A percentile compares a stretch with the other conserved stretches of the same genome.
Evolutionary conservation across 2,113 vertebrate genomes (phyloP).

Genomic region (Porphyrio hochstetteri): DNA sequence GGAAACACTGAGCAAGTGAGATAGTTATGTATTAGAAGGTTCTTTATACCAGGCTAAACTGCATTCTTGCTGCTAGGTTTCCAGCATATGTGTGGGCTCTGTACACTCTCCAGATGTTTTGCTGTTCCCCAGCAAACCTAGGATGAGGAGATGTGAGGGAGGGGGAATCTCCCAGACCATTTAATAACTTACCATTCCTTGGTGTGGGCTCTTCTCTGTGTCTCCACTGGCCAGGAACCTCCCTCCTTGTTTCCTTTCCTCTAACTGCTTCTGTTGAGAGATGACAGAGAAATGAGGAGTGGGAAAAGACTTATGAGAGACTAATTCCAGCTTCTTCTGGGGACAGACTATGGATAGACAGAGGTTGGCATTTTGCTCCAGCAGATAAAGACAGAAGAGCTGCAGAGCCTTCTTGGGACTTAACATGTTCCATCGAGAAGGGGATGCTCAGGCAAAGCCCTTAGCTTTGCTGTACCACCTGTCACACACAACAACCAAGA

Average conservation of each 20-base stretch:
- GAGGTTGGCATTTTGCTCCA: neutral
- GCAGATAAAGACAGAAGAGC: neutral
- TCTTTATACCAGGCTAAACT: neutral
- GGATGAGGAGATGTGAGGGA: neutral
- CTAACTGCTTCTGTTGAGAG: constrained; percentile 19
- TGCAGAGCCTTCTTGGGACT: neutral
- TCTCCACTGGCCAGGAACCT: neutral
- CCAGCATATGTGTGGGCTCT: neutral
- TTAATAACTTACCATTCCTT: constrained; percentile 62
- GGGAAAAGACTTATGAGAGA: neutral
- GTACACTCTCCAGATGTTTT: neutral
- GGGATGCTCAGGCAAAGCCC: neutral
- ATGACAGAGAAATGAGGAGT: neutral
- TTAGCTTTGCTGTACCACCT: neutral
- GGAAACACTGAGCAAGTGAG: neutral
- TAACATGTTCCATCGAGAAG: fast-evolving
- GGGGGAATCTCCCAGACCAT: neutral
- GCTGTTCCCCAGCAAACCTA: neutral
- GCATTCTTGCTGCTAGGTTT: neutral
- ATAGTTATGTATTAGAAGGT: neutral
- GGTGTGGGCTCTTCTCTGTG: neutral
- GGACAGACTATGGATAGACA: neutral
- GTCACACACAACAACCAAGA: neutral
- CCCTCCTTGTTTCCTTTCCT: neutral
- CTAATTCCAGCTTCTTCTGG: neutral